Percentiles rank a stretch among this genome's conserved stretches.
These are phyloP conservation scores for Morinoia aosen DNA, from an alignment of 2,888 invertebrate genomes.

Conservation along the genomic window DNA sequence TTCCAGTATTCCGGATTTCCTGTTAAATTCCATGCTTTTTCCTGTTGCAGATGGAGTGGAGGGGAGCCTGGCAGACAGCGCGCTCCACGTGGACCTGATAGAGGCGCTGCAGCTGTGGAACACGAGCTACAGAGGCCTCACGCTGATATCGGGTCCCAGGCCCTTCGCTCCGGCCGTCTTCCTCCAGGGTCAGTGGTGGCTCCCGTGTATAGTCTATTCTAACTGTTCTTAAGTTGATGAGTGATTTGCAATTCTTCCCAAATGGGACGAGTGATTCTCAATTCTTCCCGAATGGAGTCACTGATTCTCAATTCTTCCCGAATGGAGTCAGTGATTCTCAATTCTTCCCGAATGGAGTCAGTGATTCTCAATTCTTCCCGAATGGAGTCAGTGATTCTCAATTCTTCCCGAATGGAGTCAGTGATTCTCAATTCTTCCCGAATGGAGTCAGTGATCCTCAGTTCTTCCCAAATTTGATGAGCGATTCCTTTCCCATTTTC, in stretches of 20 bases:
- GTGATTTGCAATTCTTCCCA: neutral
- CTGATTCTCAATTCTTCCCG: neutral
- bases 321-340: too few species aligned
- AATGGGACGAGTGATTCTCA: too few species aligned
- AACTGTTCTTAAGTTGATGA: neutral
- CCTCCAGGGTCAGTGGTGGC: constrained; percentile 61
- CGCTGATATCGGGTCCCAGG: constrained; percentile 66
- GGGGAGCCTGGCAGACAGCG: neutral
- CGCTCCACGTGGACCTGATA: constrained; percentile 66
- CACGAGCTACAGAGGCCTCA: constrained; percentile 67
- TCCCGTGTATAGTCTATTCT: neutral
- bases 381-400: too few species aligned
- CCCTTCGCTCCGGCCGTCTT: constrained; percentile 67
- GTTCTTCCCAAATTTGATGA: too few species aligned
- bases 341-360: too few species aligned
- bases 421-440: neutral
- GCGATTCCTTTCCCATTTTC: too few species aligned
- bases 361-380: neutral
- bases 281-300: too few species aligned
- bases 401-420: too few species aligned
- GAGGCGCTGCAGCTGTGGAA: constrained; percentile 67
- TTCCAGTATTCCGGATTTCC: too few species aligned
- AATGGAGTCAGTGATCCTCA: too few species aligned
- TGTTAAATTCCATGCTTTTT: neutral
- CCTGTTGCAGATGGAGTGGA: constrained; percentile 41